A percentile compares a stretch with the other conserved stretches of the same genome.
These are phyloP conservation scores for Callorhinus ursinus DNA, from an alignment of 2,113 vertebrate species.

Conservation along the genomic window DNA sequence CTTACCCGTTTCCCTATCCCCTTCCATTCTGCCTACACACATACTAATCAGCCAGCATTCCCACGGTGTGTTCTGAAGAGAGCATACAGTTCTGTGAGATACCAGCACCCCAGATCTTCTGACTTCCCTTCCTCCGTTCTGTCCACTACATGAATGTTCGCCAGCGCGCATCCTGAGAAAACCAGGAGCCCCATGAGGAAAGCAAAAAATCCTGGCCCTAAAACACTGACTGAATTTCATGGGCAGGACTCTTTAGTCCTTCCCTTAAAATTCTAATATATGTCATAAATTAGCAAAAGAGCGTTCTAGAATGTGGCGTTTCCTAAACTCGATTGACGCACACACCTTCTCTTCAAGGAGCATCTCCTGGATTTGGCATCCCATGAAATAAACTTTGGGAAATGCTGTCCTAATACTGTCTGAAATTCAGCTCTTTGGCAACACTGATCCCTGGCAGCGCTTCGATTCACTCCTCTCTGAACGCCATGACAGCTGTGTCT, in stretches of 20 bases:
- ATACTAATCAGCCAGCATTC: not conserved
- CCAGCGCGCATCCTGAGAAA: not conserved
- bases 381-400: not conserved
- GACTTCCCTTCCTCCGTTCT: not conserved
- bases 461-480: not conserved
- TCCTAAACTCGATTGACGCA: not conserved
- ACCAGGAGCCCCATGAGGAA: accelerated
- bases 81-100: not conserved
- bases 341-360: not conserved
- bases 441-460: not conserved
- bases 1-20: not conserved
- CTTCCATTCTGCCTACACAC: not conserved
- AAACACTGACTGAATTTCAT: not conserved
- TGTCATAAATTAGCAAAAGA: not conserved
- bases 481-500: not conserved
- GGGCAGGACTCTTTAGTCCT: not conserved
- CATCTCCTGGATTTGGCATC: not conserved
- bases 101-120: not conserved
- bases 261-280: not conserved
- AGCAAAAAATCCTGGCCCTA: not conserved
- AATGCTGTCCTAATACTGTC: not conserved
- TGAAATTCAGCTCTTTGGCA: not conserved
- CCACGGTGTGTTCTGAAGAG: not conserved
- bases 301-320: not conserved
- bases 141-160: not conserved